These are phyloP conservation scores for Fulica atra DNA, from an alignment of 2,113 vertebrate genomes.

Conservation along the genomic window DNA sequence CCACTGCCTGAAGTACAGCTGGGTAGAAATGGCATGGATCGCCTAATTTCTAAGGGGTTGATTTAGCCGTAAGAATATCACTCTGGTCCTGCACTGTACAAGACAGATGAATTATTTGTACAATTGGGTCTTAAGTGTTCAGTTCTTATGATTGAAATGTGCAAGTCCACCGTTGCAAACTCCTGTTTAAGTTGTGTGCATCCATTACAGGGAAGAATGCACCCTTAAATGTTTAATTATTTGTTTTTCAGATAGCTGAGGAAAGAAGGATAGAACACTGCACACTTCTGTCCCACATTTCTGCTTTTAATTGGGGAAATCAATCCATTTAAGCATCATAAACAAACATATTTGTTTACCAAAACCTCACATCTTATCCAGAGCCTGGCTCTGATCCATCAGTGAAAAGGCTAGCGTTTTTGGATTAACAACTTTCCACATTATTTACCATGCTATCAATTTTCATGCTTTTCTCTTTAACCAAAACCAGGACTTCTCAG, in stretches of 20 bases:
- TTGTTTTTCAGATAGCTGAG: not conserved
- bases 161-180: not conserved
- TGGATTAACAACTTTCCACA: not conserved
- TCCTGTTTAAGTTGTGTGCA: not conserved
- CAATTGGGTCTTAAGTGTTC: not conserved
- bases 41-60: not conserved
- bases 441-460: not conserved
- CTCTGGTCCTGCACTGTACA: not conserved
- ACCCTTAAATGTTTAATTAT: not conserved
- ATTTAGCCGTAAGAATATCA: not conserved
- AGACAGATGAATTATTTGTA: constrained; percentile 10
- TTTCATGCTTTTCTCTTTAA: not conserved
- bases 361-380: not conserved
- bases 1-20: not conserved
- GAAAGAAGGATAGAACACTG: not conserved
- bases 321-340: not conserved
- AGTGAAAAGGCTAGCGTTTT: not conserved
- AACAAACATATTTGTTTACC: not conserved
- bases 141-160: not conserved
- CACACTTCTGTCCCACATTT: not conserved
- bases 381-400: not conserved
- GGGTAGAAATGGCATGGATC: not conserved
- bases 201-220: not conserved
- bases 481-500: not conserved
- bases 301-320: not conserved